Evolutionary conservation across 2,888 invertebrate genomes (phyloP), one percentile per base, ranked within the genome.

Genomic region (Arrhopalites spinosus): DNA sequence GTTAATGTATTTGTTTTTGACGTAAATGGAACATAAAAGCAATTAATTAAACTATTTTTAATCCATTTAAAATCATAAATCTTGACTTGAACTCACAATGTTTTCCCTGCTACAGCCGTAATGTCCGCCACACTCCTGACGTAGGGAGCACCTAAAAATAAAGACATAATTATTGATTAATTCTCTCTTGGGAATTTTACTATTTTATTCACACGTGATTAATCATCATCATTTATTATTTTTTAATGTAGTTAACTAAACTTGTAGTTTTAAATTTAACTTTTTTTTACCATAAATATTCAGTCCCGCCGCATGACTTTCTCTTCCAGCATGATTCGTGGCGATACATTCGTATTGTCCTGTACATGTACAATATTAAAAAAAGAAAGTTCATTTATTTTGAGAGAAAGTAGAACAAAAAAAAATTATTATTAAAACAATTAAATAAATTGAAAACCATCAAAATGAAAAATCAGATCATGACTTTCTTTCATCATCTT

Each of bases 221-320:
- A n/a, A 45, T 11, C 47, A 45, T 45, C 11, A 45, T 15, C 47
- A 45, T 11, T 11, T 45, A 45, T 45, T 11, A 15, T 45, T 45
- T 45, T 45, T 45, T 45, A 45, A 45, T 45, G 47, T 15, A 11
- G 8, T 8, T 45, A 45, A 45, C 47, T 45, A 15, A 45, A 15
- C 47, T 11, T 45, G 15, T 15, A 45, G 8, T 8, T 45, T 45
- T 45, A 45, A 11, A 11, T 45, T 45, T 45, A 45, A 8, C 15
- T 8, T 15, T 45, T 45, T n/a, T n/a, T n/a, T n/a, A 90, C 90
- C 89, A 83, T 88, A 88, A 77, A 89, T 87, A 84, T 88, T 88
- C 78, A 89, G 85, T 74, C 87, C 84, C 1, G 87, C 87, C 23
- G 86, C 85, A 83, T 89, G 88, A 23, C 83, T 84, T 3, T 86